Evolutionary conservation across 1,140 invertebrate species (phyloP), one percentile per base, ranked within the genome.

Genomic region (Chionoecetes opilio): DNA sequence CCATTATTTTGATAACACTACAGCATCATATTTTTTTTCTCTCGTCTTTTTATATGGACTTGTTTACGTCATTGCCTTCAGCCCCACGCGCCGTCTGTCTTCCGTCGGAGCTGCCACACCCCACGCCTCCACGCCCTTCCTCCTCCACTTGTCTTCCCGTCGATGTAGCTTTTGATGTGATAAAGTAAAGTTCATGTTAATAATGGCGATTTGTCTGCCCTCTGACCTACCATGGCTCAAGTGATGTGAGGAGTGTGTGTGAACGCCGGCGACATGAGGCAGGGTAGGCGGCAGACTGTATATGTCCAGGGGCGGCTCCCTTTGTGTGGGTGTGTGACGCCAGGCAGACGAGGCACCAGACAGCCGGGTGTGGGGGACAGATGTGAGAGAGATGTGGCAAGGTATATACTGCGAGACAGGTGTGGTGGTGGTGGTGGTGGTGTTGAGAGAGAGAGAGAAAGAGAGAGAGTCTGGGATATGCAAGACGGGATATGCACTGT

Each of bases 11-110:
- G 63, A 75, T 75, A 75, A 17, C 63, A 26, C 63, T n/a, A 26
- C 63, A n/a, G 63, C 63, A 75, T 26, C 63, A 17, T 75, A 5
- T 75, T n/a, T n/a, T 75, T 75, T 75, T 75, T 75, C n/a, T n/a
- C 6, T 26, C 63, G 21, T 26, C 63, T 75, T 75, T 75, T 75
- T 75, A n/a, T 75, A 75, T 75, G 63, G 63, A 75, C 63, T 75
- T 75, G 63, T 75, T 75, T 75, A 75, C 63, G 63, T 75, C 63
- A 75, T 75, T 75, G 63, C 63, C 63, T 75, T 75, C 63, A 75
- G 63, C 63, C 63, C 63, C 63, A 75, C 63, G 63, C 63, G 63
- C 63, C 63, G 63, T 75, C 63, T 75, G 63, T 75, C 63, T 75
- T 75, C n/a, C 26, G 63, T 75, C 63, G 63, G 63, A 11, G 21